A percentile compares a stretch with the other conserved stretches of the same genome.
Evolutionary conservation across 2,113 vertebrate species (phyloP).

Genomic region (Leucoraja erinaceus): DNA sequence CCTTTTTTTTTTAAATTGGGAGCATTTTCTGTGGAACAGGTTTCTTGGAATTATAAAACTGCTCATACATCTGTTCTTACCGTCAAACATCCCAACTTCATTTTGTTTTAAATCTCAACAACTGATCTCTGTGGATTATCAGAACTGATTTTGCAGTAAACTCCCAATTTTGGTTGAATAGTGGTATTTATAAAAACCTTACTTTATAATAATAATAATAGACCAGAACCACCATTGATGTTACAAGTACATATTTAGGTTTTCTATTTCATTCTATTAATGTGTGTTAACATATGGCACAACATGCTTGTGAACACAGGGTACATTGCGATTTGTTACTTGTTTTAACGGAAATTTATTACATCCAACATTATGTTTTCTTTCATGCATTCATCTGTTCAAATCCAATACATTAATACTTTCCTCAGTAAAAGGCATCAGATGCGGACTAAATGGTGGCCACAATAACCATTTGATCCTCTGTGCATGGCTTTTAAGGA

Average conservation of each 20-base stretch:
- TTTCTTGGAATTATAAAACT: background rate
- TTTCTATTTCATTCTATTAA: background rate
- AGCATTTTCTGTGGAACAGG: too few relatives aligned
- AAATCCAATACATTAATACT: background rate
- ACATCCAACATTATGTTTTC: background rate
- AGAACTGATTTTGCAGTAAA: background rate
- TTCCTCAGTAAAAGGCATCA: background rate
- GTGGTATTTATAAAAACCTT: too few relatives aligned
- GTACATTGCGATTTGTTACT: background rate
- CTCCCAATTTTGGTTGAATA: too few relatives aligned
- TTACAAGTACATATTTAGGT: background rate
- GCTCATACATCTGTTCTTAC: background rate
- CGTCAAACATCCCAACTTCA: background rate
- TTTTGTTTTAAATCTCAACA: background rate
- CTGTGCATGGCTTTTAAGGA: background rate
- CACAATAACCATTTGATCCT: background rate
- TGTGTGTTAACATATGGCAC: background rate
- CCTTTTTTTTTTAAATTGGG: background rate
- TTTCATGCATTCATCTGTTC: background rate
- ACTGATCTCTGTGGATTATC: background rate
- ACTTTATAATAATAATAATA: background rate
- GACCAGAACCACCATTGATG: background rate
- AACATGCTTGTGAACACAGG: background rate
- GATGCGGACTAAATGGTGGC: background rate
- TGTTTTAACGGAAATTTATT: background rate